phyloP scores from a whole-genome alignment of 2,888 invertebrate species.

The Dryobotodes eremita region DNA sequence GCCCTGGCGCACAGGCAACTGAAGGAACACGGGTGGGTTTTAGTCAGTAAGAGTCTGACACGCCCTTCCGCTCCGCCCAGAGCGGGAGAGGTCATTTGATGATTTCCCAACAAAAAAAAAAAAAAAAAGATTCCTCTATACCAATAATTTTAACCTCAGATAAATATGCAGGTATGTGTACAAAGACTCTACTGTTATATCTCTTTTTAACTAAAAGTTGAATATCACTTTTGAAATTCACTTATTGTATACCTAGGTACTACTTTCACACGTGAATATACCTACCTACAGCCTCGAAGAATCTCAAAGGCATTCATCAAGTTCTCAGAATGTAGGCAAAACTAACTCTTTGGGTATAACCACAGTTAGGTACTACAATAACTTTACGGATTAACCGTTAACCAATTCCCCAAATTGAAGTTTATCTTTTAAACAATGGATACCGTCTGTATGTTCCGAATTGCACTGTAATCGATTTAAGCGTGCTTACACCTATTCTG shows the following conservation, averaged over 20 bases:
- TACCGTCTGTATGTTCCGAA: conserved; percentile 7
- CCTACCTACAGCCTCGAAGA: neutral
- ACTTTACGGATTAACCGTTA: conserved; percentile 26
- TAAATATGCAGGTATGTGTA: neutral
- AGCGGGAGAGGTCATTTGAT: too few relatives aligned
- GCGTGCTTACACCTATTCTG: too few relatives aligned
- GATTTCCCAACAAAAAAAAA: too few relatives aligned
- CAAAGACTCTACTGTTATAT: neutral
- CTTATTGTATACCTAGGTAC: neutral
- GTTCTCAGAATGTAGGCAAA: conserved; percentile 11
- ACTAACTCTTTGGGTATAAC: neutral
- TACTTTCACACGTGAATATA: neutral
- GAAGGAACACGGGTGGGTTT: too few relatives aligned
- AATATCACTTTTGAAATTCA: neutral
- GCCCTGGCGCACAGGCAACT: too few relatives aligned
- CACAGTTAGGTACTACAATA: conserved; percentile 15
- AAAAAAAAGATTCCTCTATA: neutral
- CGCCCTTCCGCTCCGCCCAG: too few relatives aligned
- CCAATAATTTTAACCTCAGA: neutral
- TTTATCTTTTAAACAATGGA: conserved; percentile 42
- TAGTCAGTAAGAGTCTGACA: too few relatives aligned
- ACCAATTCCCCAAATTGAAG: conserved; percentile 42
- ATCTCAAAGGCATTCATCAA: neutral
- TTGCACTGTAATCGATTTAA: too few relatives aligned
- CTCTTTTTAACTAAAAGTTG: too few relatives aligned